Percentiles rank a stretch among this genome's conserved stretches.
phyloP scores from a whole-genome alignment of 2,797 vertebrate species.

The Mus caroli region DNA sequence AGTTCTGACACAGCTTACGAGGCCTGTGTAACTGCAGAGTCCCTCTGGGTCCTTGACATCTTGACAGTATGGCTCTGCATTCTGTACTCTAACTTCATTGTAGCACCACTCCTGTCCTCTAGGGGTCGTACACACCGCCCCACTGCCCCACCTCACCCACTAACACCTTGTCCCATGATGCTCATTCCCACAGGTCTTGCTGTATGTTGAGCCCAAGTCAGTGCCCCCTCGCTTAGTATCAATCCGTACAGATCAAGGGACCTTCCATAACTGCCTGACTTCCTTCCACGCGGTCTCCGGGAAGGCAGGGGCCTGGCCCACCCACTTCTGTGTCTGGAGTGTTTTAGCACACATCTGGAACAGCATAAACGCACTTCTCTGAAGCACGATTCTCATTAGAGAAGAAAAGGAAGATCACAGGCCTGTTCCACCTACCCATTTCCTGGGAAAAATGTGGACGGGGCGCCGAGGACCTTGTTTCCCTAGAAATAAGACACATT shows the following conservation, averaged over 20 bases:
- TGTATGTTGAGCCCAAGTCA: neutral
- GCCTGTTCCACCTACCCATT: neutral
- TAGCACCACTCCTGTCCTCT: neutral
- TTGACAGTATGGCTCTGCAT: neutral
- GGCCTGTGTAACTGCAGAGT: neutral
- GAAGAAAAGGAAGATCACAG: conserved; percentile 4
- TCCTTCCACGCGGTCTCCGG: neutral
- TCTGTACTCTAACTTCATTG: neutral
- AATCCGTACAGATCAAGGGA: neutral
- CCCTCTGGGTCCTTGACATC: neutral
- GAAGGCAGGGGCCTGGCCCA: neutral
- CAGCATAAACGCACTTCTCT: neutral
- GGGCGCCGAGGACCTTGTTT: conserved; percentile 26
- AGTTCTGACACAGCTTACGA: fast-evolving
- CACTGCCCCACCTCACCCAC: neutral
- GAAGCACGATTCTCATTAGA: neutral
- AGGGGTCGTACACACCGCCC: fast-evolving
- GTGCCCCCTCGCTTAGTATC: neutral
- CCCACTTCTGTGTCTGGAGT: neutral
- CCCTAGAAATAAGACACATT: conserved; percentile 58
- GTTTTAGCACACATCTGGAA: neutral
- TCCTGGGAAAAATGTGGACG: conserved; percentile 8
- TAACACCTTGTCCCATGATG: neutral
- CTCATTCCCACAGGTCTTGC: neutral
- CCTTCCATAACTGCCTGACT: neutral